Evolutionary conservation across 2,888 invertebrate species (phyloP).

Genomic region (Melanchra persicariae): DNA sequence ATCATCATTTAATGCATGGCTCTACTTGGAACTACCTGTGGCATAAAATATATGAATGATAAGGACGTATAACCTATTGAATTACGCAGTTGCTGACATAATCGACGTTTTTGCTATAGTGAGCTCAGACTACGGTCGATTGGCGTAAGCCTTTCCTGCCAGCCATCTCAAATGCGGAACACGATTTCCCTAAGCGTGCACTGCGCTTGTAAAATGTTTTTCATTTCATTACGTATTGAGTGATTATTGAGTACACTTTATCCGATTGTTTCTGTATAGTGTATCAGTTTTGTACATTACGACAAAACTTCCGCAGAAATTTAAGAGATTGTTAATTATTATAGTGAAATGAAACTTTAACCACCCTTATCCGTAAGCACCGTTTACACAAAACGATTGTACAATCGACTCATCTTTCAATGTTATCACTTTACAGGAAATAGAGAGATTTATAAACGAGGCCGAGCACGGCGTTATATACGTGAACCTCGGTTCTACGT

Average conservation of each 20-base stretch:
- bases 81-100: slow-evolving; percentile 12
- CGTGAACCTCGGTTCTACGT: slow-evolving; percentile 87
- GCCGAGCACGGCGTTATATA: slow-evolving; percentile 93
- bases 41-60: neutral
- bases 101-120: slow-evolving; percentile 9
- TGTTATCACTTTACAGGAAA: slow-evolving; percentile 86
- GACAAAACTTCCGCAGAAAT: neutral
- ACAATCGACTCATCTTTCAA: slow-evolving; percentile 38
- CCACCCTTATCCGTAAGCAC: neutral
- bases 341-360: neutral
- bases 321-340: neutral
- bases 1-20: slow-evolving; percentile 20
- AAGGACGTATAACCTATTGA: neutral
- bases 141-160: neutral
- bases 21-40: slow-evolving; percentile 6
- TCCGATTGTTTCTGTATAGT: neutral
- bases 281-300: neutral
- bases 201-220: neutral
- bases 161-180: neutral
- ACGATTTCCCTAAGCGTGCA: neutral
- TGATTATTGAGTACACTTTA: neutral
- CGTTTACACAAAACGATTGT: slow-evolving; percentile 9
- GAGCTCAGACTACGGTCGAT: slow-evolving; percentile 16
- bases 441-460: slow-evolving; percentile 92
- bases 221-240: neutral